phyloP scores from a whole-genome alignment of 2,888 invertebrate genomes.

The Cheilosia scutellata region DNA sequence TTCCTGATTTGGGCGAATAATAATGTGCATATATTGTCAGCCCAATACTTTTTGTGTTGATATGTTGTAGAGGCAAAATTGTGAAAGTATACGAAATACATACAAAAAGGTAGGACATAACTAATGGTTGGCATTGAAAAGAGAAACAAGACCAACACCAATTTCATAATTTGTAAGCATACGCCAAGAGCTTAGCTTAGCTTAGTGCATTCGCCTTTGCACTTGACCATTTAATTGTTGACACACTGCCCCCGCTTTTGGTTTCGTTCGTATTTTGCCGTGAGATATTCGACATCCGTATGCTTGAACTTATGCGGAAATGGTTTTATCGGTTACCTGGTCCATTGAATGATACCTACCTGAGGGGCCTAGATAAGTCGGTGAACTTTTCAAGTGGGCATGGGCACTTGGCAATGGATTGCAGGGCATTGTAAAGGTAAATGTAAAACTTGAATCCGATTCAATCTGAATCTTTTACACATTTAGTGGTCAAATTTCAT shows the following conservation, averaged over 20 bases:
- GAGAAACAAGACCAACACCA: constrained; percentile 29
- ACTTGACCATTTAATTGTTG: constrained; percentile 51
- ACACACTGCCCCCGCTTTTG: constrained; percentile 29
- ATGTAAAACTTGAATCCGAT: no score
- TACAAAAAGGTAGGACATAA: constrained; percentile 2
- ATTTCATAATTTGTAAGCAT: background rate
- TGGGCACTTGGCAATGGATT: no score
- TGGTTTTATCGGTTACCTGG: background rate
- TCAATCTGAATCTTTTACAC: no score
- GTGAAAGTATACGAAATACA: background rate
- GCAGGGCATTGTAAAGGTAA: no score
- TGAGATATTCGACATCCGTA: background rate
- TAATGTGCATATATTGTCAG: constrained; percentile 14
- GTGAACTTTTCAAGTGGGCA: no score
- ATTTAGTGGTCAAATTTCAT: no score
- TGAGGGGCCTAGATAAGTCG: no score
- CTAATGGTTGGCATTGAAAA: constrained; percentile 42
- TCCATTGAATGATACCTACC: no score
- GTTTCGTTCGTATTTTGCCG: background rate
- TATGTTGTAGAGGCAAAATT: constrained; percentile 1
- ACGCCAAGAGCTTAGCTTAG: background rate
- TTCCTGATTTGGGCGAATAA: constrained; percentile 31
- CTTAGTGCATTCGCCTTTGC: constrained; percentile 57
- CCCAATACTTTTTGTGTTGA: background rate
- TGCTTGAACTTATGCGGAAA: background rate